Evolutionary conservation across 1,140 invertebrate genomes (phyloP), one percentile per base, ranked within the genome.

Genomic region (Holcopasites calliopsidis): DNA sequence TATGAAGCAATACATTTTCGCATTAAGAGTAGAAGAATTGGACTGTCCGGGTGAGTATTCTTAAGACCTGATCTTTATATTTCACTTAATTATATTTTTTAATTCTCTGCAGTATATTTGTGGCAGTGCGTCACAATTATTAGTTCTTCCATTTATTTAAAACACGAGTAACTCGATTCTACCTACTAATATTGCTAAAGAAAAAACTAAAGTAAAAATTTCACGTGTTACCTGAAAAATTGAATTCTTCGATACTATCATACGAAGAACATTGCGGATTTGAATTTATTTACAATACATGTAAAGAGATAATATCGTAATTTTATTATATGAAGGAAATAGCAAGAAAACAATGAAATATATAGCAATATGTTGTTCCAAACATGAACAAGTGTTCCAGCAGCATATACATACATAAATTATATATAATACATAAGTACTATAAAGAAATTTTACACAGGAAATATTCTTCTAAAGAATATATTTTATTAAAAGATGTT

Each of bases 331-430:
- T 35, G 49, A 50, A 72, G 50, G 13, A 61, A 31, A 26, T 65
- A 55, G 28, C 54, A 69, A 81, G 65, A n/a, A n/a, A n/a, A 71
- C 64, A 40, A 42, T 75, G 69, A 55, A 54, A 54, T 75, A 74
- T 54, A 77, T 71, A 87, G 79, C 85, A 86, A 87, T 88, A 68
- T 80, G 61, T 77, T 70, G 78, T 86, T 83, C 76, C 66, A 83
- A 86, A 86, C 44, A 77, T 79, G 47, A 62, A 82, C 76, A 75
- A 76, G 70, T 85, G 79, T 88, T 86, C 84, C 80, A 69, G 70
- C 47, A 65, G 57, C n/a, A 49, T 62, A 62, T 64, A 77, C 38
- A 54, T 64, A 40, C 26, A 66, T 13, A 69, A 23, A 40, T 8
- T 54, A 58, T 18, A 77, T 77, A 72, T 64, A 72, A 42, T 18